These are phyloP conservation scores for Holacanthella duospinosa DNA, from an alignment of 2,888 invertebrate genomes.

Conservation along the genomic window DNA sequence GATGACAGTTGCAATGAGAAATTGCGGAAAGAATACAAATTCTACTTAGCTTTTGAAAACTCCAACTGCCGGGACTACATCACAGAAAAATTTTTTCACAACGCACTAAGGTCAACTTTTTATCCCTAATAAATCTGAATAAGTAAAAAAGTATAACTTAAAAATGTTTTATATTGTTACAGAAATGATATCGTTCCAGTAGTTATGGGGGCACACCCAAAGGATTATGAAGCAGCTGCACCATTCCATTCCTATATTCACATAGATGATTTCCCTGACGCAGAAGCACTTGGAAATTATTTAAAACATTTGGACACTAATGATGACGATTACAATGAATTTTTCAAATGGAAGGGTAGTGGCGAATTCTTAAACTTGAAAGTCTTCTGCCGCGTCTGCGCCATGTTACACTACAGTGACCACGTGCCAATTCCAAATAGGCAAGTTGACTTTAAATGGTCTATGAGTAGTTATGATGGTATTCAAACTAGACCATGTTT, in stretches of 20 bases:
- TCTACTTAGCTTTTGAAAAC: conserved; percentile 41
- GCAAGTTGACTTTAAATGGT: too few species aligned
- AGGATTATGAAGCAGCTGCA: conserved; percentile 32
- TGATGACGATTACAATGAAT: conserved; percentile 43
- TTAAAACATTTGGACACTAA: conserved; percentile 46
- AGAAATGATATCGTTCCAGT: conserved; percentile 34
- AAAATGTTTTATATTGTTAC: too few species aligned
- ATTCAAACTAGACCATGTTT: too few species aligned
- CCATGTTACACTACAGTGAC: conserved; percentile 31
- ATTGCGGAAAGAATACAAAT: conserved; percentile 38
- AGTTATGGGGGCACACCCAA: conserved; percentile 31
- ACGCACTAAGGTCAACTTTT: conserved; percentile 32
- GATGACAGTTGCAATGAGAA: conserved; percentile 24
- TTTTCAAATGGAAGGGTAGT: conserved; percentile 50
- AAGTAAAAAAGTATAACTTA: background rate
- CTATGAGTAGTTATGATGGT: too few species aligned
- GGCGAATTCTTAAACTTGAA: conserved; percentile 25
- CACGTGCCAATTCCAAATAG: too few species aligned
- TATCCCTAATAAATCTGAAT: background rate
- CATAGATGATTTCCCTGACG: conserved; percentile 29
- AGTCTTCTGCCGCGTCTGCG: conserved; percentile 32
- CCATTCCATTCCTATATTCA: conserved; percentile 33
- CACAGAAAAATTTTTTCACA: conserved; percentile 40
- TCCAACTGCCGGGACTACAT: conserved; percentile 40
- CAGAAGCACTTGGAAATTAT: conserved; percentile 43